Conservation (phyloP, 2,113 vertebrate species). For the Lamprotornis superbus region DNA sequence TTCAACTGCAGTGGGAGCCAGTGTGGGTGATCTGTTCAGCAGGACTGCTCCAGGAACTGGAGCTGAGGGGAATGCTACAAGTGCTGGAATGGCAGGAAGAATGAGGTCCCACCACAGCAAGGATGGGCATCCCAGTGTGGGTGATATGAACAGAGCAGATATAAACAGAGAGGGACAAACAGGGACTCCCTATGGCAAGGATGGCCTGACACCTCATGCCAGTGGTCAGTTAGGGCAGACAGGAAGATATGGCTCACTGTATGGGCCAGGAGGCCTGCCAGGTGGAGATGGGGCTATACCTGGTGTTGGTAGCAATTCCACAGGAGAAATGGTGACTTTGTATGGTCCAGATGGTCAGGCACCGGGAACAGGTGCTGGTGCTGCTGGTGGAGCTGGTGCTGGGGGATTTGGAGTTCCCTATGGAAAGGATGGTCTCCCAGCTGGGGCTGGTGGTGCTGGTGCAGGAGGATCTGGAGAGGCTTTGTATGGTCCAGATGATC, state of each 20-base stretch:
- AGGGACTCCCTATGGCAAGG: background rate
- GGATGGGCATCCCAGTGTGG: background rate
- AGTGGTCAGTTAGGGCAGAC: background rate
- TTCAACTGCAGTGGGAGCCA: background rate
- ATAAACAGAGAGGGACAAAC: background rate
- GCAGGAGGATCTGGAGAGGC: rapidly evolving
- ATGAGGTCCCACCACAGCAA: background rate
- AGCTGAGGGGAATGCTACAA: background rate
- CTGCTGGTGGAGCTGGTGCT: background rate
- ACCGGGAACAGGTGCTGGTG: background rate
- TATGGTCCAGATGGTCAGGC: background rate
- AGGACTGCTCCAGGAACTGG: background rate
- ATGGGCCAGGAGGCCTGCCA: background rate
- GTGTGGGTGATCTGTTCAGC: background rate
- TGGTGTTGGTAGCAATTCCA: background rate
- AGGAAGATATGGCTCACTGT: background rate
- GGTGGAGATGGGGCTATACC: background rate
- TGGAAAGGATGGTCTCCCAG: background rate
- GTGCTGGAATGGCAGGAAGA: background rate
- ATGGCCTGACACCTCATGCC: background rate
- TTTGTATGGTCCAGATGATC: too few species aligned
- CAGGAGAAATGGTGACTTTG: background rate
- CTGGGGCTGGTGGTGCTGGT: background rate
- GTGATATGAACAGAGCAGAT: background rate
- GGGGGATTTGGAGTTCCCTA: too few species aligned